These are phyloP conservation scores for Eupithecia pulchellata DNA, from an alignment of 2,888 invertebrate species.

Conservation along the genomic window DNA sequence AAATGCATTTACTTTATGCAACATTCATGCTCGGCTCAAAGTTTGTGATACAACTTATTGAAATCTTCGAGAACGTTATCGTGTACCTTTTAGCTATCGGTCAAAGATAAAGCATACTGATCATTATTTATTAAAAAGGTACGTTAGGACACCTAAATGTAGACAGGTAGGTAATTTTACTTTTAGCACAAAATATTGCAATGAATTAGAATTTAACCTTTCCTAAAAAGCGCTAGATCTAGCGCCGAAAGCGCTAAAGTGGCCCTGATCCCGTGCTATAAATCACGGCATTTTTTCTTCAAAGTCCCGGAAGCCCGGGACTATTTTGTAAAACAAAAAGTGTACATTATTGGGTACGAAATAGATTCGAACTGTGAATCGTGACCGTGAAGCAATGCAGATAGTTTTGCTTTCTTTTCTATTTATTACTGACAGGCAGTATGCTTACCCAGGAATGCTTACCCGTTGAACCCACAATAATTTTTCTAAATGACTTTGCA, in stretches of 20 bases:
- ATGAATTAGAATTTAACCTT: not conserved
- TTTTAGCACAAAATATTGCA: not conserved
- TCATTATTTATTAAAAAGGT: no score
- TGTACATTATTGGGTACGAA: constrained; percentile 54
- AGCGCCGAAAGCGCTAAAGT: not conserved
- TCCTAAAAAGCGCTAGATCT: not conserved
- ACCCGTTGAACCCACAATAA: no score
- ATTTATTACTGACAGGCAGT: constrained; percentile 16
- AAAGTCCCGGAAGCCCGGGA: constrained; percentile 34
- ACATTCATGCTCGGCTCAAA: no score
- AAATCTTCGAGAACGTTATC: no score
- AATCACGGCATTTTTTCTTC: constrained; percentile 41
- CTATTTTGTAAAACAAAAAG: constrained; percentile 3
- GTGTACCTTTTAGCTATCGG: no score
- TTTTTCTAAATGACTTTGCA: no score
- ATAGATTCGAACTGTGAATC: constrained; percentile 38
- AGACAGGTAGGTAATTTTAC: not conserved
- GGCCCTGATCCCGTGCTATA: constrained; percentile 37
- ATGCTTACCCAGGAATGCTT: no score
- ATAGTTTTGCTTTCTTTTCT: constrained; percentile 25
- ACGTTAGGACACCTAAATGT: no score
- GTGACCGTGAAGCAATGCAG: constrained; percentile 35
- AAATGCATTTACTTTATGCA: no score
- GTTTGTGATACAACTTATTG: no score
- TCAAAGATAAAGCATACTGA: not conserved